Evolutionary conservation across 1,140 invertebrate species (phyloP), one percentile per base, ranked within the genome.

Genomic region (Lepidurus couesii): DNA sequence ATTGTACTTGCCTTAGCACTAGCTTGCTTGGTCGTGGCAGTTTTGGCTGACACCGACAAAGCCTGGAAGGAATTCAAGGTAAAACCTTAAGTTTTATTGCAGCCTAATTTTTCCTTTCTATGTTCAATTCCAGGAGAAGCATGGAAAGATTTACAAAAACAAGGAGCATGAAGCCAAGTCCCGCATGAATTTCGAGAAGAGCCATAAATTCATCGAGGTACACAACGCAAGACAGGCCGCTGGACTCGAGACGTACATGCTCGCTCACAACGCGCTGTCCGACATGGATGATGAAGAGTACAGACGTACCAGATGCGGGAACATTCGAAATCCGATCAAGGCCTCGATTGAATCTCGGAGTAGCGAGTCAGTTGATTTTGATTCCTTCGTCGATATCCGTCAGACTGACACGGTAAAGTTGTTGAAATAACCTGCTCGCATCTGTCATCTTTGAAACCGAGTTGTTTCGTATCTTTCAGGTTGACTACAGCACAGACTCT

Each of bases 401-500:
- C 47, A 65, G 21, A 65, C 21, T 65, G 21, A 5, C 47, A 11
- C 47, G 10, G 47, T 65, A 26, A 65, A 65, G 47, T 13, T 65
- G 8, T 65, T 4, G 21, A 13, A 65, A 65, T 13, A 65, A 2
- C 5, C 5, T 6, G 5, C 11, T 65, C 11, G 8, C 1, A 65
- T 26, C 26, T 26, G 26, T 26, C 11, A 65, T 13, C 7, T 9
- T 47, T 16, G 16, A 65, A 65, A 65, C 7, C 13, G 21, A 2
- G 3, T 13, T 65, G 21, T 13, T 11, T 65, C 47, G 0, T 9
- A 13, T n/a, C 21, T 65, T 65, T 65, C 10, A 75, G 75, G 10
- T 80, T 21, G 79, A 80, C 53, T 24, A 78, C 11, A 53, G 79
- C 21, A 65, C 0, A 4, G 1, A 43, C n/a, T 9, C 76, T 24